Conservation (phyloP, 2,113 vertebrate species). For the Pardalotus punctatus region DNA sequence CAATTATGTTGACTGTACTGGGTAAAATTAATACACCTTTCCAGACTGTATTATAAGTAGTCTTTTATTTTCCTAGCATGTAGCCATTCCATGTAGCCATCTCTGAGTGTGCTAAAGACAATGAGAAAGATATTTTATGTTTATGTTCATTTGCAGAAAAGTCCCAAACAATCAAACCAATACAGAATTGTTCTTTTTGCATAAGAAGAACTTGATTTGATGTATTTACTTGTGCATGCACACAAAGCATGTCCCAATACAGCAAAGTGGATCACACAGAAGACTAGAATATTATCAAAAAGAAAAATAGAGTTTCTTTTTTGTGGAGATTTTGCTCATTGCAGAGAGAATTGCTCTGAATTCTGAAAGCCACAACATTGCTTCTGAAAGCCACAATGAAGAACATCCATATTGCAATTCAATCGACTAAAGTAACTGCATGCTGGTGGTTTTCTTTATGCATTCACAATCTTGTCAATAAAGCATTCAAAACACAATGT, state of each 20-base stretch:
- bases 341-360: background rate
- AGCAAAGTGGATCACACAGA: background rate
- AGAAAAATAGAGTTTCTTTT: background rate
- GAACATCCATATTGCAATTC: background rate
- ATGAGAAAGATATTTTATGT: background rate
- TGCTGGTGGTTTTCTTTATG: background rate
- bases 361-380: background rate
- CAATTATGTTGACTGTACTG: accelerated
- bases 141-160: background rate
- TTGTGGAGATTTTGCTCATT: background rate
- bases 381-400: background rate
- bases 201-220: background rate
- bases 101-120: background rate
- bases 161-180: background rate
- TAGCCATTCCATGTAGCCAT: background rate
- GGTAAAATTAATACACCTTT: background rate
- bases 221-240: background rate
- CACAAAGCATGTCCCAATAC: accelerated
- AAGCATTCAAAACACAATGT: background rate
- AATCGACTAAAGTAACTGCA: background rate
- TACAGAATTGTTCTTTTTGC: background rate
- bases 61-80: background rate
- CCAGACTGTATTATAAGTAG: background rate
- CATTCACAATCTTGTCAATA: background rate
- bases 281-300: background rate